These are phyloP conservation scores for Sphaerophoria rueppellii DNA, from an alignment of 2,888 invertebrate genomes.

Conservation along the genomic window DNA sequence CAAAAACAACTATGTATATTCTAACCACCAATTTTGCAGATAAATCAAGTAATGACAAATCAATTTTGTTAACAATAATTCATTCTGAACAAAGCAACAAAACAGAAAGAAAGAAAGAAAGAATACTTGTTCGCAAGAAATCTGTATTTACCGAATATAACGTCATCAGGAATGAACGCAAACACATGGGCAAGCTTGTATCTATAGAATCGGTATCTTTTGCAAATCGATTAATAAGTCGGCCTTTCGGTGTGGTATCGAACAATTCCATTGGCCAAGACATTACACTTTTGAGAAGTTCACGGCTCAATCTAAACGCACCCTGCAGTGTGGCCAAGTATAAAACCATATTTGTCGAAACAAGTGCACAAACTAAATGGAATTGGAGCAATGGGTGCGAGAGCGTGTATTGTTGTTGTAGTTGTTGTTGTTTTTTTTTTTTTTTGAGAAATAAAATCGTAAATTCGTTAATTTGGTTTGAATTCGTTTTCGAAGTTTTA, in stretches of 20 bases:
- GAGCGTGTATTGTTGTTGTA: no score
- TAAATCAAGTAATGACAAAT: slow-evolving; percentile 46
- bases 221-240: slow-evolving; percentile 88
- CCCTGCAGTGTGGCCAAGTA: slow-evolving; percentile 83
- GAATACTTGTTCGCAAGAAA: slow-evolving; percentile 5
- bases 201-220: slow-evolving; percentile 85
- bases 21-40: no score
- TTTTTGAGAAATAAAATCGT: not conserved
- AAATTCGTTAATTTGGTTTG: no score
- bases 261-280: slow-evolving; percentile 89
- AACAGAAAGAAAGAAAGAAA: slow-evolving; percentile 13
- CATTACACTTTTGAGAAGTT: slow-evolving; percentile 85
- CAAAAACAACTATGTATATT: no score
- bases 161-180: slow-evolving; percentile 81
- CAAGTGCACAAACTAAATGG: slow-evolving; percentile 75
- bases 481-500: no score
- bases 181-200: slow-evolving; percentile 82
- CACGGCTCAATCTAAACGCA: slow-evolving; percentile 85
- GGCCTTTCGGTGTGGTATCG: slow-evolving; percentile 90
- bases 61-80: not conserved
- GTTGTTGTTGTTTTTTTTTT: slow-evolving; percentile 4
- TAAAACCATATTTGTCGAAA: slow-evolving; percentile 80
- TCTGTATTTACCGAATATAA: slow-evolving; percentile 82
- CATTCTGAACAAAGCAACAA: not conserved
- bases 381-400: no score